These are phyloP conservation scores for Coenonympha arcania DNA, from an alignment of 2,888 invertebrate genomes.

Conservation along the genomic window DNA sequence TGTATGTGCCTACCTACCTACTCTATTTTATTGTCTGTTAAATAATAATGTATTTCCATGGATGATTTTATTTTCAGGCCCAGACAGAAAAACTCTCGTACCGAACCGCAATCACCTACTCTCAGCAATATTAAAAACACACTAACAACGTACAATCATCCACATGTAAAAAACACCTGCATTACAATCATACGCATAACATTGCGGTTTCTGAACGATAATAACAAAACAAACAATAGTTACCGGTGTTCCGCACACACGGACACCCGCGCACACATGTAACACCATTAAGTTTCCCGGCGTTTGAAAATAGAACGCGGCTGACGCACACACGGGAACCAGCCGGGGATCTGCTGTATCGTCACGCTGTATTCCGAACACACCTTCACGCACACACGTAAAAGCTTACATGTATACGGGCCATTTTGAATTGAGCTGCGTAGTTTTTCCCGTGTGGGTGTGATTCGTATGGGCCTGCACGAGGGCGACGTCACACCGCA, in stretches of 20 bases:
- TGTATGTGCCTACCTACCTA: not conserved
- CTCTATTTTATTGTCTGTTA: not conserved
- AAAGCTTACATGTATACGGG: not conserved
- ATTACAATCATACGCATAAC: constrained; percentile 10
- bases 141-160: constrained; percentile 10
- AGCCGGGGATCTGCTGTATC: constrained; percentile 26
- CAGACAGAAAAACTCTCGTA: not conserved
- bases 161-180: not conserved
- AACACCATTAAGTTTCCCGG: constrained; percentile 61
- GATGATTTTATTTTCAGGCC: not conserved
- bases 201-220: constrained; percentile 43
- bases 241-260: constrained; percentile 48
- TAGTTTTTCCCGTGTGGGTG: constrained; percentile 32
- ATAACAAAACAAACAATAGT: constrained; percentile 65
- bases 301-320: constrained; percentile 56
- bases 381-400: constrained; percentile 38
- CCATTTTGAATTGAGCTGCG: constrained; percentile 42
- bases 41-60: not conserved
- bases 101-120: not conserved
- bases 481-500: constrained; percentile 33
- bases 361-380: too few species aligned
- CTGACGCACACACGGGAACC: constrained; percentile 40
- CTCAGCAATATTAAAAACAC: not conserved
- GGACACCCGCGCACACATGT: constrained; percentile 49
- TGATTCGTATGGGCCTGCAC: constrained; percentile 22